These are phyloP conservation scores for Rhopalosiphum padi DNA, from an alignment of 1,140 invertebrate genomes.

Conservation along the genomic window DNA sequence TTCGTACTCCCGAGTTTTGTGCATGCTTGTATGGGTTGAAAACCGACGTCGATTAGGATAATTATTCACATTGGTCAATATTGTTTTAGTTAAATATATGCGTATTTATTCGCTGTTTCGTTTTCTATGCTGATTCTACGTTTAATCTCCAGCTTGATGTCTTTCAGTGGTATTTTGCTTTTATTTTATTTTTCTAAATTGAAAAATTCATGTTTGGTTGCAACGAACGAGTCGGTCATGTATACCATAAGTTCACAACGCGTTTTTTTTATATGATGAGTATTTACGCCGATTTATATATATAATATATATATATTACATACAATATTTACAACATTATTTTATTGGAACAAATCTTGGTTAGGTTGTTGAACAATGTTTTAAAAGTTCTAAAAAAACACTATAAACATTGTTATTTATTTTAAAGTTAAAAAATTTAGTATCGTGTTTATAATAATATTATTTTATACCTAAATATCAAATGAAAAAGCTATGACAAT, in stretches of 20 bases:
- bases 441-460: background rate
- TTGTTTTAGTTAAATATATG: conserved; percentile 17
- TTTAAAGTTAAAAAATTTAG: background rate
- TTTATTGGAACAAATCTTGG: background rate
- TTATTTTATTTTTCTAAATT: background rate
- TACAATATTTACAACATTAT: background rate
- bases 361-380: background rate
- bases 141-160: background rate
- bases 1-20: background rate
- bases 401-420: background rate
- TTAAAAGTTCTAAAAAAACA: background rate
- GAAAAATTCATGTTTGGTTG: background rate
- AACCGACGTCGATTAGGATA: background rate
- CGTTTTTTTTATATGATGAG: background rate
- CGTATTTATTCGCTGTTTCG: background rate
- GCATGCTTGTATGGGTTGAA: background rate
- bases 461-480: background rate
- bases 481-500: background rate
- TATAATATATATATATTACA: background rate
- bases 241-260: background rate
- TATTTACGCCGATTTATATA: no score
- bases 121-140: background rate
- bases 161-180: background rate
- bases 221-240: background rate
- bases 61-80: conserved; percentile 19